phyloP scores from a whole-genome alignment of 2,113 vertebrate genomes.

The Carassius auratus region DNA sequence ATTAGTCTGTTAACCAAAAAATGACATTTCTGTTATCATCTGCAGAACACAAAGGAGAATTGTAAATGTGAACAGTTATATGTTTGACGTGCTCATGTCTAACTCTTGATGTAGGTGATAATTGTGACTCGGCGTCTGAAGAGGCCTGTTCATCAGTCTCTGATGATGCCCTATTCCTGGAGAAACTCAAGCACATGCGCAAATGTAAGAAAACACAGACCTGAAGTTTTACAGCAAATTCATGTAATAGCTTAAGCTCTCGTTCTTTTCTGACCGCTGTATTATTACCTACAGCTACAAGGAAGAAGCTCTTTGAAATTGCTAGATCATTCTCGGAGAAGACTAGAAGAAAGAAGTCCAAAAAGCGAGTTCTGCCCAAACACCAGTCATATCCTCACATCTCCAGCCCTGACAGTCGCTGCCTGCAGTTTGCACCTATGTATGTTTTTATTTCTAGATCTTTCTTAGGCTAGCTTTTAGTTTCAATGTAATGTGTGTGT shows the following conservation, averaged over 20 bases:
- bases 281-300: conserved; percentile 79
- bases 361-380: conserved; percentile 86
- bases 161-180: conserved; percentile 95
- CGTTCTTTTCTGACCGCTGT: neutral
- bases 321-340: conserved; percentile 95
- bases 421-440: neutral
- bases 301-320: conserved; percentile 96
- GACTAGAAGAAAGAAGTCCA: conserved; percentile 92
- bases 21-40: neutral
- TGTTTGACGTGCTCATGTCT: neutral
- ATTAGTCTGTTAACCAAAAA: no score
- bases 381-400: conserved; percentile 88
- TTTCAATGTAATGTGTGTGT: neutral
- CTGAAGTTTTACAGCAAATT: no score
- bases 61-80: neutral
- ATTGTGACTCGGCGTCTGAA: conserved; percentile 67
- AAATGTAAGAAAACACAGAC: conserved; percentile 84
- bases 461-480: neutral
- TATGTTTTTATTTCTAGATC: neutral
- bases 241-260: neutral
- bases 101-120: conserved; percentile 72
- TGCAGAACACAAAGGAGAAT: neutral
- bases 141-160: conserved; percentile 80
- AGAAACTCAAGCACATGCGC: conserved; percentile 98
- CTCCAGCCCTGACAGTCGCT: neutral